phyloP scores from a whole-genome alignment of 1,140 invertebrate genomes.

The Cotesia vestalis region DNA sequence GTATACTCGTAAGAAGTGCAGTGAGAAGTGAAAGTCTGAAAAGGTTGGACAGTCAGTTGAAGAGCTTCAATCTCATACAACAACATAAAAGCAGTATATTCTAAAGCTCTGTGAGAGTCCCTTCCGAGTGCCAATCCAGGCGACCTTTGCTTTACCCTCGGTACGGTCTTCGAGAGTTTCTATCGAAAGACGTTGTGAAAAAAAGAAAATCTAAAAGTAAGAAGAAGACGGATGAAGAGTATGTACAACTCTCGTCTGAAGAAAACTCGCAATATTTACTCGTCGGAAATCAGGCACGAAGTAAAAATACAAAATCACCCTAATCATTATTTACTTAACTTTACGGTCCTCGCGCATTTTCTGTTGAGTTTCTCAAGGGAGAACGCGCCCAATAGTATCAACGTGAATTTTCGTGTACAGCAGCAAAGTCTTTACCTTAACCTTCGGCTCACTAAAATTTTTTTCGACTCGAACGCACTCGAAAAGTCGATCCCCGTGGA shows the following conservation, averaged over 20 bases:
- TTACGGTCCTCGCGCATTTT: constrained; percentile 34
- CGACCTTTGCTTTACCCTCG: constrained; percentile 38
- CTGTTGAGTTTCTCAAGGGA: constrained; percentile 19
- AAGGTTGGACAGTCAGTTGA: constrained; percentile 24
- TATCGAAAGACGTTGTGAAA: constrained; percentile 15
- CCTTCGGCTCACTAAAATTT: constrained; percentile 27
- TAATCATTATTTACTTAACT: constrained; percentile 62
- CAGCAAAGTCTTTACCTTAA: constrained; percentile 8
- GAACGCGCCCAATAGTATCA: neutral
- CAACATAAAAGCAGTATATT: constrained; percentile 38
- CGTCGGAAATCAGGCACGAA: constrained; percentile 58
- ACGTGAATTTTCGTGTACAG: neutral
- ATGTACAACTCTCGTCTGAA: constrained; percentile 45
- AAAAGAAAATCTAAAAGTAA: constrained; percentile 2
- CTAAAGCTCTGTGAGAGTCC: constrained; percentile 22
- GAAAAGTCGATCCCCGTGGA: constrained; percentile 41
- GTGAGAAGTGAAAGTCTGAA: constrained; percentile 29
- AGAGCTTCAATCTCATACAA: constrained; percentile 30
- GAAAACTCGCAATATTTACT: constrained; percentile 61
- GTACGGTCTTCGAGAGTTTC: constrained; percentile 33
- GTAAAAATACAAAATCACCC: constrained; percentile 61
- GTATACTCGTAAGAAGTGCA: neutral
- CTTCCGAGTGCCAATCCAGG: constrained; percentile 37
- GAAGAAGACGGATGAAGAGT: too few species aligned
- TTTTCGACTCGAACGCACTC: constrained; percentile 45